Evolutionary conservation across 2,888 invertebrate genomes (phyloP), one percentile per base, ranked within the genome.

Genomic region (Patella ulyssiponensis): DNA sequence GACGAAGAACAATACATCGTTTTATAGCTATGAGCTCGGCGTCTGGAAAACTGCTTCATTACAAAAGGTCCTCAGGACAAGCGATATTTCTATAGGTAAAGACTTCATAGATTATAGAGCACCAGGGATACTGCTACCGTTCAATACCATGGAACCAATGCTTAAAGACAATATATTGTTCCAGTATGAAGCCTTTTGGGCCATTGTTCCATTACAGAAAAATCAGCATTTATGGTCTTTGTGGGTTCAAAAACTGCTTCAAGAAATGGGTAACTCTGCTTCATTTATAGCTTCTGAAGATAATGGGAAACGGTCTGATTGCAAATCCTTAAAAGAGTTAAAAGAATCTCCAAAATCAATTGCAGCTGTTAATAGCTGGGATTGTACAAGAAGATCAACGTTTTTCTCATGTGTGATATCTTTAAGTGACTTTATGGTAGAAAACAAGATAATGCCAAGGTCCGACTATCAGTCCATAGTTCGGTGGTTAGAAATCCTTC

Each of bases 321-420:
- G 11, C 14, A 23, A 23, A 23, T 11, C 9, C 23, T 64, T 20
- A 23, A 20, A 23, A 23, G 20, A n/a, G 0, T 33, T 4, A 33
- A 64, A 20, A 20, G 11, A 20, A 11, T 12, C 23, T 64, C 12
- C 64, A 3, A 23, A 4, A 3, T 4, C 20, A 7, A 20, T 23
- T 11, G 14, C 20, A 9, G 20, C 20, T 23, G 20, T 73, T 17
- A 54, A 20, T 7, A 3, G n/a, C 11, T 73, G 73, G 73, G 15
- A 52, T 20, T 73, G 73, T 12, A 54, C 20, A 17, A 23, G 11
- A 73, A 73, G 54, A 53, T 52, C 52, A n/a, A 14, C 73, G 51
- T 52, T 73, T 52, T 52, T 52, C 52, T 73, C 53, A 11, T 73
- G 73, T 73, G 54, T 73, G 44, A 51, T 53, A 73, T 52, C 53